Percentiles rank a stretch among this genome's conserved stretches.
These are phyloP conservation scores for Frieseomelitta varia DNA, from an alignment of 1,140 invertebrate genomes.

Conservation along the genomic window DNA sequence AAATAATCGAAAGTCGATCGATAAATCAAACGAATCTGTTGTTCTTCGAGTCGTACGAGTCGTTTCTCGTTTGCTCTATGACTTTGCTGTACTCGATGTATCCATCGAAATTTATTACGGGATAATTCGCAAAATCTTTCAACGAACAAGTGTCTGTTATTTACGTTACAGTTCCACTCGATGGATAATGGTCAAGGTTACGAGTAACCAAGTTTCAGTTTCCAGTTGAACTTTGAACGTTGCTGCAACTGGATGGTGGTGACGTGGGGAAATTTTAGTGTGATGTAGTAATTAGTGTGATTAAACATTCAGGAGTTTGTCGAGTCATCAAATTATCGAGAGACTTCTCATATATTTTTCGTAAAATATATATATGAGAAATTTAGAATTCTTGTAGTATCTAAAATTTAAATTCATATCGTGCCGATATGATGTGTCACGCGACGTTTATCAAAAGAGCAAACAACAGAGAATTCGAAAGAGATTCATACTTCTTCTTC, in stretches of 20 bases:
- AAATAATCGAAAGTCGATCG: not conserved
- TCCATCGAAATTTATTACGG: constrained; percentile 1
- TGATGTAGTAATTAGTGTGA: not conserved
- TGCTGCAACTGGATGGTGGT: too few relatives aligned
- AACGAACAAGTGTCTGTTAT: constrained; percentile 18
- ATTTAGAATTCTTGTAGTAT: not conserved
- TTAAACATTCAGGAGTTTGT: too few relatives aligned
- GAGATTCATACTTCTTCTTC: not conserved
- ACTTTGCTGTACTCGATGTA: not conserved
- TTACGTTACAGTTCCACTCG: not conserved
- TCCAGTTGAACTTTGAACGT: not conserved
- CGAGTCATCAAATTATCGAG: not conserved
- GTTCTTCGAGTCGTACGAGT: not conserved
- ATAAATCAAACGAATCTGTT: constrained; percentile 4
- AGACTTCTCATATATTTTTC: not conserved
- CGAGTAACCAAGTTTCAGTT: not conserved
- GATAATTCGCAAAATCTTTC: not conserved
- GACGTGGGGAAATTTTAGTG: not conserved
- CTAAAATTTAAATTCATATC: not conserved
- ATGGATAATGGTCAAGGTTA: not conserved
- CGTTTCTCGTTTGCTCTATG: not conserved
- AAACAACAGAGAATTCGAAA: not conserved
- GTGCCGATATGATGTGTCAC: not conserved
- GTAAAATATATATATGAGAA: not conserved
- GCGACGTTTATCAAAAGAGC: not conserved